A percentile compares a stretch with the other conserved stretches of the same genome.
These are phyloP conservation scores for Pilophorus perplexus DNA, from an alignment of 2,888 invertebrate genomes.

Conservation along the genomic window DNA sequence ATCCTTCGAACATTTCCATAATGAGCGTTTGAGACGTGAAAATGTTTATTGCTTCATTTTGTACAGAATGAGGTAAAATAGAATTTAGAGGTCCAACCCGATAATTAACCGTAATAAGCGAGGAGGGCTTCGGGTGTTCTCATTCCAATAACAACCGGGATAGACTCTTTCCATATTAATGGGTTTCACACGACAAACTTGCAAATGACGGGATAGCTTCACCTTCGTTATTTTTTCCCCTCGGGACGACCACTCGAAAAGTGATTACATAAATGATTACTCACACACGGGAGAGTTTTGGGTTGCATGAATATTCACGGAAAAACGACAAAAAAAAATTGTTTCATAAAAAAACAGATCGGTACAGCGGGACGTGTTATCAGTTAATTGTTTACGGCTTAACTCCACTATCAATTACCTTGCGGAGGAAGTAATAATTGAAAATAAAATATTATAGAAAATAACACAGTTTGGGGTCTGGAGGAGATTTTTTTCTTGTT, in stretches of 20 bases:
- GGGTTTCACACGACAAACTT: slow-evolving; percentile 34
- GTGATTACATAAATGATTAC: slow-evolving; percentile 22
- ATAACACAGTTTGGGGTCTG: slow-evolving; percentile 1
- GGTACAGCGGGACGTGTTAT: slow-evolving; percentile 19
- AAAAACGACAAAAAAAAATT: not conserved
- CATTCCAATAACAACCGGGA: not conserved
- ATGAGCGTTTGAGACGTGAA: not conserved
- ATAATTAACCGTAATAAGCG: slow-evolving; percentile 17
- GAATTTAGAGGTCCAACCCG: not conserved
- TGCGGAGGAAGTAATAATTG: slow-evolving; percentile 34
- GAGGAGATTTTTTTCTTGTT: not conserved
- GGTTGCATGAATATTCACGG: slow-evolving; percentile 28
- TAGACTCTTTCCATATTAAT: slow-evolving; percentile 31
- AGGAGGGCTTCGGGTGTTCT: not conserved
- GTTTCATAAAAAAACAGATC: not conserved
- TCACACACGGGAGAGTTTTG: not conserved
- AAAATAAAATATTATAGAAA: slow-evolving; percentile 35
- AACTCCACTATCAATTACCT: slow-evolving; percentile 32
- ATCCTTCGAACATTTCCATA: slow-evolving; percentile 3
- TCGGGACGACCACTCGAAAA: slow-evolving; percentile 18
- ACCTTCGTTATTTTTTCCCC: slow-evolving; percentile 4
- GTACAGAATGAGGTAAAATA: not conserved
- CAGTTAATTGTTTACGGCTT: slow-evolving; percentile 28
- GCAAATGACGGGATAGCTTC: slow-evolving; percentile 19
- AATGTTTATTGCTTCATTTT: not conserved